Evolutionary conservation across 2,888 invertebrate species (phyloP), one percentile per base, ranked within the genome.

Genomic region (Microplitis deprimator): DNA sequence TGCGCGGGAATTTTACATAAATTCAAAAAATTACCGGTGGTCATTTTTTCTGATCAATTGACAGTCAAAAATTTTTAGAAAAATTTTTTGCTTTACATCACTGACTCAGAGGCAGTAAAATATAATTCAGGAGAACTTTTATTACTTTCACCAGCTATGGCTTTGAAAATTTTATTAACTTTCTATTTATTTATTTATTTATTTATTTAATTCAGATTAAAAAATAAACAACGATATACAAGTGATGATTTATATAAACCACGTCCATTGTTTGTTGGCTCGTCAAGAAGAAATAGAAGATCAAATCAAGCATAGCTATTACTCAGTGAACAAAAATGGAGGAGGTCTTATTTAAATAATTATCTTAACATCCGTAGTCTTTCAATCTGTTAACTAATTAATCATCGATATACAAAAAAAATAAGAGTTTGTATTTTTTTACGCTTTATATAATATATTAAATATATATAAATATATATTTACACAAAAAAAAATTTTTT

Each of bases 231-330:
- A 86, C 91, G 94, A 79, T 94, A 94, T 85, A 92, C 92, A 76
- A 93, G 92, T 82, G 94, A 94, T 83, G 94, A 95, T 90, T 90
- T 94, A 77, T 95, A 94, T 87, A 94, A 94, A 87, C 94, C 94
- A 73, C 91, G 94, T 81, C 93, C 93, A 64, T 85, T 92, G 62
- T 91, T 93, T 82, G 86, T 88, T 68, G 88, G 88, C 79, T 89
- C 89, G 77, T 91, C 91, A 78, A 91, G 92, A 79, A 90, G 91
- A 77, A 91, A 91, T 79, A 90, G 92, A 81, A 91, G 92, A 80
- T 85, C 87, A 76, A 86, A 87, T 83, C 88, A 86, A 77, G 85
- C 87, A 87, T 89, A 89, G 89, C 89, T 84, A 84, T 79, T 76
- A 80, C 80, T 75, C 75, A 73, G 77, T 76, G 78, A 77, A 68